Base-by-base conservation (phyloP, 2,113 vertebrate genomes). In the Oenanthe oenanthe region DNA sequence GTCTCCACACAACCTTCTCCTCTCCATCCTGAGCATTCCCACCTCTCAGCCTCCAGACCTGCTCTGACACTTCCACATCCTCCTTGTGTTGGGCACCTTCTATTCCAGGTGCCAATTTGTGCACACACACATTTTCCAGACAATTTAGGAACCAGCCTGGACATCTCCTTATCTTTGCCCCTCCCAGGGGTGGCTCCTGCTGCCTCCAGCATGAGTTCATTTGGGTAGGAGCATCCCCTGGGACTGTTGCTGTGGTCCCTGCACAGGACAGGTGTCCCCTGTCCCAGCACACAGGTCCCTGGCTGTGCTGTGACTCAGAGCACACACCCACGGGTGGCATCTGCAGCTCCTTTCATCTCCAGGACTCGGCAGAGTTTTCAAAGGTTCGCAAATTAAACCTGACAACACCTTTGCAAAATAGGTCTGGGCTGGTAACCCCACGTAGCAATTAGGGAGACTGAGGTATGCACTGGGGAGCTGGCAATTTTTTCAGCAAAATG, bases 331-430 rank as follows among this genome's bases (percentile, higher is more conserved):
- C 53, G n/a, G 45, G 63, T 90, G 95, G 96, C 95, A 95, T 89
- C 90, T 74, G 79, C 81, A 75, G 77, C 2, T 11, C 61, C 93
- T 96, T 97, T 96, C 94, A 96, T 95, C 92, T 95, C 80, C 68
- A 76, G 34, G 85, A 62, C 89, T 93, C 71, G 32, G 0, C 83
- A 83, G 86, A 38, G 3, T 92, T 96, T 72, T 82, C 79, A 94
- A 95, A 96, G 86, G 77, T 88, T 92, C 79, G 7, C 89, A 93
- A 95, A 96, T 91, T 73, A 93, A 89, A 90, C 77, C 61, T 84
- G 92, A 93, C 93, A 96, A 94, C 93, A 94, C 92, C 93, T 94
- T 94, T 88, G 88, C 94, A 95, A 96, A 97, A 95, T 95, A 96
- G 93, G 95, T 92, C 96, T 83, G 72, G 62, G 75, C 80, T 92